phyloP scores from a whole-genome alignment of 2,797 vertebrate species.

The Emydoidea blandingii region DNA sequence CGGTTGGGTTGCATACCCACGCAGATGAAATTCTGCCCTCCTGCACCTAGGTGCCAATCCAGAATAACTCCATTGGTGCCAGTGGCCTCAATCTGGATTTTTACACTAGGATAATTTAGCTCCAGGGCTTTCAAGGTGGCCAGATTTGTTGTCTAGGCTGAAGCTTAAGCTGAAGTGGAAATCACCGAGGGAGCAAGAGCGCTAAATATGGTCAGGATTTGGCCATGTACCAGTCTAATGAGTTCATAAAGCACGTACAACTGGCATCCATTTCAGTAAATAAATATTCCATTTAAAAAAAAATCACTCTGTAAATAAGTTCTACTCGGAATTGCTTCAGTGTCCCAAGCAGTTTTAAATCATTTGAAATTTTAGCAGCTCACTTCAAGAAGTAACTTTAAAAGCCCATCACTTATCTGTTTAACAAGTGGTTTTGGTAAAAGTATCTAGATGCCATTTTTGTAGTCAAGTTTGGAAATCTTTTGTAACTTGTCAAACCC shows the following conservation, averaged over 20 bases:
- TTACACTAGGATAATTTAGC: not conserved
- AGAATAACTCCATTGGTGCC: not conserved
- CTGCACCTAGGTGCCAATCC: not conserved
- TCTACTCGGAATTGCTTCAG: not conserved
- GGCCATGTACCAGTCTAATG: not conserved
- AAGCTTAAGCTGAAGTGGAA: not conserved
- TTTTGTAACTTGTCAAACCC: not conserved
- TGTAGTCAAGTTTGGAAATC: not conserved
- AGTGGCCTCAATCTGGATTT: not conserved
- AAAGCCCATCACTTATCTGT: not conserved
- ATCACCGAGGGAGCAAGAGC: not conserved
- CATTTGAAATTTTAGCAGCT: slow-evolving; percentile 2
- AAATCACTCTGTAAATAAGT: slow-evolving; percentile 32
- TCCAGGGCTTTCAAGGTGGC: not conserved
- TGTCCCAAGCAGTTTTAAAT: slow-evolving; percentile 29
- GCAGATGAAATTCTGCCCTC: not conserved
- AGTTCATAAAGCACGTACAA: slow-evolving; percentile 24
- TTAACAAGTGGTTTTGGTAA: slow-evolving; percentile 8
- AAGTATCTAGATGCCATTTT: not conserved
- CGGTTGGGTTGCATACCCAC: not conserved
- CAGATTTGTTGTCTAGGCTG: not conserved
- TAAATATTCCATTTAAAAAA: not conserved
- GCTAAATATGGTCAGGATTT: not conserved
- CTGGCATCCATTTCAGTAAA: slow-evolving; percentile 21
- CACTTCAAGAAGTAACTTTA: slow-evolving; percentile 34